phyloP scores from a whole-genome alignment of 2,888 invertebrate genomes.

The Orthosia gracilis region DNA sequence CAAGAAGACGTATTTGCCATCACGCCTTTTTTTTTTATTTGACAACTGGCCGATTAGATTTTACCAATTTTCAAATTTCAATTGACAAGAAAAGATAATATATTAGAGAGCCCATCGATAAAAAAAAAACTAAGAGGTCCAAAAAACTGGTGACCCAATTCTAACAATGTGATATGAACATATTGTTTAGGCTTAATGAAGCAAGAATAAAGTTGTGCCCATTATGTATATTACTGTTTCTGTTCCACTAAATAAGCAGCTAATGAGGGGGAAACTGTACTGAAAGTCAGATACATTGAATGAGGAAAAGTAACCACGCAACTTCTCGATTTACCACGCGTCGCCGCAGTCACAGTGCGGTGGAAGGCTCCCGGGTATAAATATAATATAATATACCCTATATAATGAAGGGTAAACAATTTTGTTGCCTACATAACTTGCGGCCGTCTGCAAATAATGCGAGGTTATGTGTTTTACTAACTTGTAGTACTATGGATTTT shows the following conservation, averaged over 20 bases:
- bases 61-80: too few relatives aligned
- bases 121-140: neutral
- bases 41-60: too few relatives aligned
- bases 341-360: conserved; percentile 39
- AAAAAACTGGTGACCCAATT: neutral
- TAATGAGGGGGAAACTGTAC: conserved; percentile 31
- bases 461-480: conserved; percentile 30
- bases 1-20: too few relatives aligned
- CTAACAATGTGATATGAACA: neutral
- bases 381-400: conserved; percentile 31
- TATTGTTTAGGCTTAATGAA: neutral
- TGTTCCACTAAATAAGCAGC: conserved; percentile 7
- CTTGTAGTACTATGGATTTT: neutral
- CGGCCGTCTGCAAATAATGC: conserved; percentile 46
- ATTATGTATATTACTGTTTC: neutral
- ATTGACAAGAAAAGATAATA: too few relatives aligned
- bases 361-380: conserved; percentile 42
- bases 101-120: neutral
- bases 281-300: conserved; percentile 39
- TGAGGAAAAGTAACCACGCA: conserved; percentile 51
- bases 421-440: conserved; percentile 32
- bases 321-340: conserved; percentile 55
- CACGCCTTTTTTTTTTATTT: too few relatives aligned
- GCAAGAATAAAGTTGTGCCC: neutral
- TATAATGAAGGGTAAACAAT: conserved; percentile 34